Base-by-base conservation (phyloP, 2,113 vertebrate species). In the Dermatemys mawii region DNA sequence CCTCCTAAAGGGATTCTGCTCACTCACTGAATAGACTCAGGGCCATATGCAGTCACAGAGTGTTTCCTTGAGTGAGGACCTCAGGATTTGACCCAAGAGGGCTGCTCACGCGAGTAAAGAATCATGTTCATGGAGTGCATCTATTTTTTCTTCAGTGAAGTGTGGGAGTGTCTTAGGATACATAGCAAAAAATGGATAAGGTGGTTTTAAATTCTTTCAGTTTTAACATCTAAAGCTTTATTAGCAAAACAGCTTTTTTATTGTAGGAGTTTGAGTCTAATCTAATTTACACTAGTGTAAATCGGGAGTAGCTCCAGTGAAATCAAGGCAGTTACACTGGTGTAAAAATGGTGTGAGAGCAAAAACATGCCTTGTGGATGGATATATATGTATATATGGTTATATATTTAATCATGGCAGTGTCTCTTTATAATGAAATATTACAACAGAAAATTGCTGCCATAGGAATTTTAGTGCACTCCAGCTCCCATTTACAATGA, bases 351-450 rank as follows among this genome's bases (percentile, higher is more conserved):
- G 54, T 70, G 50, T 53, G 41, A 85, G 63, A 93, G 55, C 82
- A 90, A 90, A 94, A 51, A 29, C 26, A 53, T 93, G 11, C 91
- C 60, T 86, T 79, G 41, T 85, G 46, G 90, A 76, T 76, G 19
- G 35, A 38, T n/a, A 38, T 44, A 21, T 73, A 38, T n/a, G 22
- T 44, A 21, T 73, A 41, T 73, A 41, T 75, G 6, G 22, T 76
- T 46, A 91, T 86, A 35, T n/a, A 55, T 84, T 90, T 73, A 78
- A 24, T 38, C 88, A 63, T 41, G 19, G 88, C 27, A 78, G 46
- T 78, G 81, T 86, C 95, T 87, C 91, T 92, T 94, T 92, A 84
- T 82, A 92, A 95, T 95, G 87, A 95, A 96, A 95, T 89, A 93
- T 44, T 90, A 91, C 32, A 63, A 84, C 85, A 89, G 93, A 82